Base-by-base conservation (phyloP, 2,113 vertebrate genomes). In the Numida meleagris region DNA sequence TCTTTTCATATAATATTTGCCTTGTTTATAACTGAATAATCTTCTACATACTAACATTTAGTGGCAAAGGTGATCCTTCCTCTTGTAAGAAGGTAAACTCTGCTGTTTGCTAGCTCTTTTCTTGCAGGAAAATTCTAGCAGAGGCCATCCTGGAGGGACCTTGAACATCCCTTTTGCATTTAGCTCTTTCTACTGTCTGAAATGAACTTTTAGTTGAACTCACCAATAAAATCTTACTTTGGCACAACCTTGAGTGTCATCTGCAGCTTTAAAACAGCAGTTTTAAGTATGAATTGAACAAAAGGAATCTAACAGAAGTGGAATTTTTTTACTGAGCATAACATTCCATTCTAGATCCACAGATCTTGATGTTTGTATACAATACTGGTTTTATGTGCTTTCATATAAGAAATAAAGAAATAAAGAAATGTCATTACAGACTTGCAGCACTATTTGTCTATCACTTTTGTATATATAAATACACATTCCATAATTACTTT, bases 251-350 rank as follows among this genome's bases (percentile, higher is more conserved):
- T 55, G 16, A 45, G 2, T 81, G 14, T 46, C 1, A n/a, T 59
- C 83, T 77, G 4, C 7, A 42, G 11, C 3, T 65, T 65, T 57
- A 57, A 77, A 87, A 48, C 2, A 14, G 25, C 3, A 61, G 10
- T 77, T 94, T 73, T 70, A 70, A 57, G 3, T 24, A 59, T 27
- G 2, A 63, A 83, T 38, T 73, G 2, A 51, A 55, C 23, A 65
- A 65, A 68, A 55, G 1, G 1, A 73, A 80, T 7, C 2, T 73
- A 70, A 65, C 2, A 11, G 4, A 6, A 59, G 2, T 5, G n/a
- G 7, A 36, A 29, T 71, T 83, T 70, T 25, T 84, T 86, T 27
- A 27, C 11, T 51, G 12, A 66, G 4, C 3, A n/a, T 29, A 66
- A 38, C 40, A 51, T 55, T 62, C 8, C 9, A 12, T 78, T 93